These are phyloP conservation scores for Phrynocephalus vlangalii DNA, from an alignment of 2,797 vertebrate species.

Conservation along the genomic window DNA sequence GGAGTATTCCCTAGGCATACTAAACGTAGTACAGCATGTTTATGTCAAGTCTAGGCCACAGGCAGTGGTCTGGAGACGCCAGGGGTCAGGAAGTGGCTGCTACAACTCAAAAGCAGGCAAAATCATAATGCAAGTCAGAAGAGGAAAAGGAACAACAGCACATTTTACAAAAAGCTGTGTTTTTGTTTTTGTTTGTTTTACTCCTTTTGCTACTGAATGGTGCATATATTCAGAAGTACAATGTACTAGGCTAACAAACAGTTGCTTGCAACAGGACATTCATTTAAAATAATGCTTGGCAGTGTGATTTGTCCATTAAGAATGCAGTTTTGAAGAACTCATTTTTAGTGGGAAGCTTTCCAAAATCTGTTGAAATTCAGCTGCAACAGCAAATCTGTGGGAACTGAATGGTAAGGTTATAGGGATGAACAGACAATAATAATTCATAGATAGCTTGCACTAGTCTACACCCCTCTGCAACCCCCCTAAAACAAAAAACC, in stretches of 20 bases:
- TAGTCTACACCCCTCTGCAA: neutral
- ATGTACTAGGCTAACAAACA: neutral
- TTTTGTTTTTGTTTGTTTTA: neutral
- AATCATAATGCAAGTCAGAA: no score
- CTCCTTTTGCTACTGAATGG: neutral
- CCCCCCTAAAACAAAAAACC: neutral
- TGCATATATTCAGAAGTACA: neutral
- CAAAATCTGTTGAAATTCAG: constrained; percentile 15
- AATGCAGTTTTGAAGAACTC: neutral
- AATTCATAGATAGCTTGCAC: neutral
- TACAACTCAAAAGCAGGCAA: no score
- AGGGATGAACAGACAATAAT: neutral
- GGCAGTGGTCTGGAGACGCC: no score
- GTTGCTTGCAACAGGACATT: neutral
- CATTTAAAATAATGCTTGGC: constrained; percentile 12
- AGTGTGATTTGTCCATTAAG: constrained; percentile 19
- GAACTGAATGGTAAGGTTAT: neutral
- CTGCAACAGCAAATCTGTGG: neutral
- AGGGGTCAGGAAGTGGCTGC: no score
- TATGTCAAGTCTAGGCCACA: no score
- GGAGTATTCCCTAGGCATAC: no score
- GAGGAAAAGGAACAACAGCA: neutral
- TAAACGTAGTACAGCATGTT: no score
- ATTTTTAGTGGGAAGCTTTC: constrained; percentile 13
- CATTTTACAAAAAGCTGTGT: neutral